A percentile compares a stretch with the other conserved stretches of the same genome.
These are phyloP conservation scores for Ophioninae sp. DNA, from an alignment of 2,888 invertebrate species.

Conservation along the genomic window DNA sequence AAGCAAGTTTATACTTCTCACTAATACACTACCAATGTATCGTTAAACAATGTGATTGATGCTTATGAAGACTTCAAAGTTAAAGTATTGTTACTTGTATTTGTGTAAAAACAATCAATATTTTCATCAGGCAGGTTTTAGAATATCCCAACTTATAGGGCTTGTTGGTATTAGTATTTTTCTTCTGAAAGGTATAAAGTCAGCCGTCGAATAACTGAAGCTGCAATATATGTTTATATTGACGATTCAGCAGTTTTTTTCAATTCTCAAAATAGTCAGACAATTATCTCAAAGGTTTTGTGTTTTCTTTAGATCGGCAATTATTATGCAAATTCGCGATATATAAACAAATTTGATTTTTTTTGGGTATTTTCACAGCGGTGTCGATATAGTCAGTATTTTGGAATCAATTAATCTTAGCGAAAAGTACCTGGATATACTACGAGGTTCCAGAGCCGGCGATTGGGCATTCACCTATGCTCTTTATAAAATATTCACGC, in stretches of 20 bases:
- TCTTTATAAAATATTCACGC: slow-evolving; percentile 96
- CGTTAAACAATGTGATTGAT: too few species aligned
- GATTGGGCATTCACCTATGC: slow-evolving; percentile 95
- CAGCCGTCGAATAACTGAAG: not conserved
- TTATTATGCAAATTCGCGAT: not conserved
- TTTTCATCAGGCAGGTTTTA: too few species aligned
- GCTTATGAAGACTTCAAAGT: too few species aligned
- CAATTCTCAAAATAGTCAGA: not conserved
- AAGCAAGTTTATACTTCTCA: too few species aligned
- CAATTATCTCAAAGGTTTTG: not conserved
- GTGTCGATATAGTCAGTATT: slow-evolving; percentile 92
- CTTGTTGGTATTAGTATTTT: not conserved
- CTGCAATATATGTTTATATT: not conserved
- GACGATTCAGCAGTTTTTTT: not conserved
- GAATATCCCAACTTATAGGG: not conserved
- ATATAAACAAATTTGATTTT: not conserved
- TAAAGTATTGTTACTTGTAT: too few species aligned
- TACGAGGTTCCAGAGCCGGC: slow-evolving; percentile 92
- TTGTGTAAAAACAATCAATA: too few species aligned
- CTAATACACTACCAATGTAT: too few species aligned
- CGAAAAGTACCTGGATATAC: slow-evolving; percentile 89
- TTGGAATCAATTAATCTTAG: slow-evolving; percentile 90
- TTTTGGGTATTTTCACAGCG: slow-evolving; percentile 85
- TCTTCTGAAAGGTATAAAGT: not conserved
- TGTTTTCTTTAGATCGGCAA: not conserved